Percentiles rank a stretch among this genome's conserved stretches.
Conservation (phyloP, 2,888 invertebrate genomes). For the Steinernema carpocapsae region DNA sequence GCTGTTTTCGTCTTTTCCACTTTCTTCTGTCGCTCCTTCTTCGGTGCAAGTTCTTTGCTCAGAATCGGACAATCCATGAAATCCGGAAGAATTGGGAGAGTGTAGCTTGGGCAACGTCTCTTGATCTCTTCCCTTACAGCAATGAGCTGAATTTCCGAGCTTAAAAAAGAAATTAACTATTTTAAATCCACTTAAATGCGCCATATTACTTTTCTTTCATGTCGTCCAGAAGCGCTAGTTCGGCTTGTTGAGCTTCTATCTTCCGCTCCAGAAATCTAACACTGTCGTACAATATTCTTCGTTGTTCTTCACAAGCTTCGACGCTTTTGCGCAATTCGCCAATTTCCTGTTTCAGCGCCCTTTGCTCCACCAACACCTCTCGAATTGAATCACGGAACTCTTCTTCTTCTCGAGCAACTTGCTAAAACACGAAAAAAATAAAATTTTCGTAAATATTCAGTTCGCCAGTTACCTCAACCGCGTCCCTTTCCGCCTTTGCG, state of each 20-base stretch:
- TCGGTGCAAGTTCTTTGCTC: neutral
- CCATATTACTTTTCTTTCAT: neutral
- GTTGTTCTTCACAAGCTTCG: neutral
- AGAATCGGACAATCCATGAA: neutral
- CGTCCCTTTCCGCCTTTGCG: neutral
- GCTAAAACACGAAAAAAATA: constrained; percentile 4
- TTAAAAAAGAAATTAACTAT: neutral
- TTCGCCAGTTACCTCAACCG: neutral
- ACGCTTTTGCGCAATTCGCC: neutral
- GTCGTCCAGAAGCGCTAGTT: constrained; percentile 20
- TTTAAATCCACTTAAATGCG: neutral
- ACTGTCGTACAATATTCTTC: neutral
- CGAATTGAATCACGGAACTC: constrained; percentile 13
- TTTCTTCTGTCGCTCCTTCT: neutral
- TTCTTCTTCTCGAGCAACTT: constrained; percentile 23
- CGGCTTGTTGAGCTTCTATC: constrained; percentile 15
- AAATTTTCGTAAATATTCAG: too few species aligned
- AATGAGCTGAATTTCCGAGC: constrained; percentile 6
- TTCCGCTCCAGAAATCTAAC: constrained; percentile 19
- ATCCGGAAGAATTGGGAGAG: neutral
- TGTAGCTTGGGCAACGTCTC: constrained; percentile 8
- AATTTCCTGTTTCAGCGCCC: neutral
- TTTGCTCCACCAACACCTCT: neutral
- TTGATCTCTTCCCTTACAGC: constrained; percentile 5
- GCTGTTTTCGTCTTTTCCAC: neutral